A percentile compares a stretch with the other conserved stretches of the same genome.
Evolutionary conservation across 2,797 vertebrate genomes (phyloP).

Genomic region (Platyrinchus mystaceus): DNA sequence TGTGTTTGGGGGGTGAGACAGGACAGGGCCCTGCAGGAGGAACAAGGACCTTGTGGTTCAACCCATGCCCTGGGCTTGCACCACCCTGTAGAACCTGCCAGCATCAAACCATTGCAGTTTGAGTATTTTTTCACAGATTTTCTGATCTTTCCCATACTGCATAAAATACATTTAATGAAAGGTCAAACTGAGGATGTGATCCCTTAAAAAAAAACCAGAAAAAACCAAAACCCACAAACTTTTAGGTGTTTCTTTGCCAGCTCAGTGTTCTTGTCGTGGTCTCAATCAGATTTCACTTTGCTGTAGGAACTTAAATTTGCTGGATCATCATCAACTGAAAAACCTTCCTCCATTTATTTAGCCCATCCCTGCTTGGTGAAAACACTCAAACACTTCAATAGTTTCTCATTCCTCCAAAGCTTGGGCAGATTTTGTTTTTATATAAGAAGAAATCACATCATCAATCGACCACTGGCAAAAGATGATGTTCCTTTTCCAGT

Average conservation of each 20-base stretch:
- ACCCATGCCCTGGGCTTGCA: neutral
- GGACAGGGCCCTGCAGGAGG: neutral
- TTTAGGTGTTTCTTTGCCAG: neutral
- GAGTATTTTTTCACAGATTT: neutral
- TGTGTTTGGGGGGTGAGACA: neutral
- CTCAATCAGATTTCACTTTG: neutral
- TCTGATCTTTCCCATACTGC: neutral
- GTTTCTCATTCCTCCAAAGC: neutral
- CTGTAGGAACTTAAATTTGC: neutral
- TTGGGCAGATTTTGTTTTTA: neutral
- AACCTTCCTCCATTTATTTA: neutral
- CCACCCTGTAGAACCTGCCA: neutral
- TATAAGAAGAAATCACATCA: neutral
- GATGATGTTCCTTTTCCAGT: neutral
- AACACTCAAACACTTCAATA: neutral
- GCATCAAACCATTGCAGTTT: neutral
- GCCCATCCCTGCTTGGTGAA: neutral
- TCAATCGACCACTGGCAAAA: neutral
- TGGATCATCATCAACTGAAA: neutral
- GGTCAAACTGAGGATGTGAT: neutral
- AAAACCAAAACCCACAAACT: too few species aligned
- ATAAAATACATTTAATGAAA: neutral
- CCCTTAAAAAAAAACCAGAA: neutral
- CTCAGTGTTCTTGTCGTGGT: neutral
- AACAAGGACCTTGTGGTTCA: neutral